Conservation (phyloP, 1,140 invertebrate genomes). For the Drosophila melanogaster region DNA sequence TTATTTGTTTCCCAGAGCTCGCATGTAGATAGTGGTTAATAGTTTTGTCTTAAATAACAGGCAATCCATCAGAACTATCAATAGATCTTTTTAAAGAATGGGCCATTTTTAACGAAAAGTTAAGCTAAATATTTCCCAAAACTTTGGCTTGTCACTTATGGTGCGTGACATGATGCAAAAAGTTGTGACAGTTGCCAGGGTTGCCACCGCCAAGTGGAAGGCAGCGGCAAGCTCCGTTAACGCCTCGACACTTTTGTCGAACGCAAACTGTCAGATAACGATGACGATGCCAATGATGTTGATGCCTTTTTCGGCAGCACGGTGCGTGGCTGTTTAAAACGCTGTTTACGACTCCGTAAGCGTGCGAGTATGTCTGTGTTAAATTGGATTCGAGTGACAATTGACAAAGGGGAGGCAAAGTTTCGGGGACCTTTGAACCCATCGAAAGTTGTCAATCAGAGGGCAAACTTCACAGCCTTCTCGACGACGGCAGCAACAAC, state of each 20-base stretch:
- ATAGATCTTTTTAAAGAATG: background rate
- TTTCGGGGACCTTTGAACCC: slow-evolving; percentile 19
- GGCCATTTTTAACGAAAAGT: background rate
- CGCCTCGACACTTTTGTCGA: slow-evolving; percentile 58
- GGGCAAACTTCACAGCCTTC: slow-evolving; percentile 45
- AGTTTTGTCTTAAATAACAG: too few species aligned
- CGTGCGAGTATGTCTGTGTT: slow-evolving; percentile 35
- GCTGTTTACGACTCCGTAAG: slow-evolving; percentile 51
- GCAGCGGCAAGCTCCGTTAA: slow-evolving; percentile 41
- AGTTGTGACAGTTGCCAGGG: slow-evolving; percentile 40
- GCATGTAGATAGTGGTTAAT: background rate
- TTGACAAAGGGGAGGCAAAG: slow-evolving; percentile 68
- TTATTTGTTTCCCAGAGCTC: background rate
- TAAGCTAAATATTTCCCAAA: background rate
- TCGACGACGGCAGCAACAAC: slow-evolving; percentile 32
- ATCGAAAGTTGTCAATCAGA: slow-evolving; percentile 69
- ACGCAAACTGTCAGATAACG: slow-evolving; percentile 74
- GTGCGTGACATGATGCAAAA: slow-evolving; percentile 53
- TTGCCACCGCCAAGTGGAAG: slow-evolving; percentile 20
- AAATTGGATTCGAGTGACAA: slow-evolving; percentile 81
- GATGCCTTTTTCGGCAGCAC: slow-evolving; percentile 45
- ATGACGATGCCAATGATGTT: slow-evolving; percentile 73
- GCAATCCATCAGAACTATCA: slow-evolving; percentile 6
- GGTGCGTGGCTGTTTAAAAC: slow-evolving; percentile 49
- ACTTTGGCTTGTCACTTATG: slow-evolving; percentile 4